Conservation (phyloP, 2,888 invertebrate genomes). For the Cosmia trapezina region DNA sequence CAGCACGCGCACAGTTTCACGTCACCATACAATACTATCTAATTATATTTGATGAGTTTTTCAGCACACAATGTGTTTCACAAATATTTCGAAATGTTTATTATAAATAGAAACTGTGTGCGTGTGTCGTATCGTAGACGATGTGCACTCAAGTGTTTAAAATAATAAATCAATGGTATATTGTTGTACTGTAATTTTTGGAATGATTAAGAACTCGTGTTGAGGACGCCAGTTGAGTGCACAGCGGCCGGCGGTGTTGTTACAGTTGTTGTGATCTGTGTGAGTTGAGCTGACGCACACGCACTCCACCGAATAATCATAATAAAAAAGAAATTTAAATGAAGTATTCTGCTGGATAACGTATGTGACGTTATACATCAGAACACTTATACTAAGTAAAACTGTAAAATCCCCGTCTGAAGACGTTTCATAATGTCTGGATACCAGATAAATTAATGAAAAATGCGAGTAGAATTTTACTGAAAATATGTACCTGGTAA, state of each 20-base stretch:
- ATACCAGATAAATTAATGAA: not conserved
- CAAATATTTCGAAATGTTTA: not conserved
- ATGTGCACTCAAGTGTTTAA: constrained; percentile 21
- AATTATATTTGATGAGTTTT: not conserved
- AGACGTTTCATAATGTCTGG: not conserved
- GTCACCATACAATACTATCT: not conserved
- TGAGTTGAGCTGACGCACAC: constrained; percentile 17
- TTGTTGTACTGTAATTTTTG: not conserved
- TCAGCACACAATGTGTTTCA: too few species aligned
- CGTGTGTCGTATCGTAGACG: not conserved
- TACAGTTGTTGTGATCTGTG: constrained; percentile 18
- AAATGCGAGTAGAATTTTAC: not conserved
- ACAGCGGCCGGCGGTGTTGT: constrained; percentile 38
- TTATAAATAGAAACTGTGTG: constrained; percentile 36
- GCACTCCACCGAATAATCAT: not conserved
- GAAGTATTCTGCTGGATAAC: too few species aligned
- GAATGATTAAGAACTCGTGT: not conserved
- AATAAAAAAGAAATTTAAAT: not conserved
- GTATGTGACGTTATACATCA: not conserved
- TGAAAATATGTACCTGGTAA: not conserved
- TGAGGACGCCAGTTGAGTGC: not conserved
- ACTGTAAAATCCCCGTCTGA: not conserved
- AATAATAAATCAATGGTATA: not conserved
- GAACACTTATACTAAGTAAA: not conserved
- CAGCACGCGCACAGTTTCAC: constrained; percentile 39